Percentiles rank a stretch among this genome's conserved stretches.
Evolutionary conservation across 2,888 invertebrate species (phyloP).

Genomic region (Deroplatys truncata): DNA sequence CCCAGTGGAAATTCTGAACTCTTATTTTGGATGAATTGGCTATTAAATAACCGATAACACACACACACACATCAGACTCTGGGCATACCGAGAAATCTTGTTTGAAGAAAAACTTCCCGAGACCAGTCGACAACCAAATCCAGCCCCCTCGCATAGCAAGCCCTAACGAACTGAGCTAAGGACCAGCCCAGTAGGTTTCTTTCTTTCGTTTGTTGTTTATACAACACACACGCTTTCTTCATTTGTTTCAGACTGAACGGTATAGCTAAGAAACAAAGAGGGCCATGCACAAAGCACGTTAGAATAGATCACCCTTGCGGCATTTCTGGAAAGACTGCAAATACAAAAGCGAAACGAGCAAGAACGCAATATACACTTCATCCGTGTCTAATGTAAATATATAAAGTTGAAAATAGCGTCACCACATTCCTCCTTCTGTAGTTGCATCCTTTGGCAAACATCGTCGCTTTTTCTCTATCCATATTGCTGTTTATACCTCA

Average conservation of each 20-base stretch:
- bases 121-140: no score
- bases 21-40: no score
- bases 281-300: not conserved
- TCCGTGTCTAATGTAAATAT: not conserved
- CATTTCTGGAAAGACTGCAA: not conserved
- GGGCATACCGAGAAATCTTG: no score
- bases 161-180: no score
- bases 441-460: not conserved
- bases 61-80: no score
- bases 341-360: not conserved
- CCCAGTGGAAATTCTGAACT: no score
- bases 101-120: no score
- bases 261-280: not conserved
- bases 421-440: not conserved
- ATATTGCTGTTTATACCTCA: not conserved
- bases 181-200: no score
- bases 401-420: not conserved
- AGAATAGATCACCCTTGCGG: not conserved
- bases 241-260: not conserved
- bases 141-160: no score
- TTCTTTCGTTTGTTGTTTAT: no score
- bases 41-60: no score
- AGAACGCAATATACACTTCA: not conserved
- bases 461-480: not conserved
- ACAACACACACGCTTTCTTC: not conserved